A percentile compares a stretch with the other conserved stretches of the same genome.
phyloP scores from a whole-genome alignment of 2,797 vertebrate genomes.

The Brachyrhaphis roseni region DNA sequence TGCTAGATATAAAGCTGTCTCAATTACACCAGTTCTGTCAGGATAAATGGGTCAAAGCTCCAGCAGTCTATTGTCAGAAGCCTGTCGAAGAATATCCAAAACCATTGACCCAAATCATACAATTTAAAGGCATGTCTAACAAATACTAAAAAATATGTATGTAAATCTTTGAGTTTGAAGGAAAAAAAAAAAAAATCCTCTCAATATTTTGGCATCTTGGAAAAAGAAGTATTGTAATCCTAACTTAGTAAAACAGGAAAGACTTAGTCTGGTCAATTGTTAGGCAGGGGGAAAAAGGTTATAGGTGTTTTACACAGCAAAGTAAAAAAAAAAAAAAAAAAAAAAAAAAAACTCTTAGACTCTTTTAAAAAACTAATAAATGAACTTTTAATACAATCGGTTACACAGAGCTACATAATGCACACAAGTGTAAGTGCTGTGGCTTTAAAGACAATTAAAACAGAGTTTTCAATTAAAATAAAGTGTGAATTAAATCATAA shows the following conservation, averaged over 20 bases:
- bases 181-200: background rate
- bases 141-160: background rate
- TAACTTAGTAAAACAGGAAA: background rate
- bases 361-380: slow-evolving; percentile 45
- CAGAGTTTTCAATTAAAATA: slow-evolving; percentile 9
- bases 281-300: too few relatives aligned
- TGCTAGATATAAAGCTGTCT: background rate
- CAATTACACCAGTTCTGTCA: background rate
- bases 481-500: slow-evolving; percentile 50
- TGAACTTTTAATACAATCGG: slow-evolving; percentile 54
- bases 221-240: background rate
- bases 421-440: background rate
- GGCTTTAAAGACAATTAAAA: slow-evolving; percentile 23
- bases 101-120: background rate
- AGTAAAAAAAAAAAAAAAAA: background rate
- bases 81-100: background rate
- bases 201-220: background rate
- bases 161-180: background rate
- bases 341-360: background rate
- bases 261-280: background rate
- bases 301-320: background rate
- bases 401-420: slow-evolving; percentile 33
- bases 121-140: background rate
- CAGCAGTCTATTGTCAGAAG: background rate
- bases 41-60: background rate